phyloP scores from a whole-genome alignment of 2,888 invertebrate species.

The Hydropsyche betteni region DNA sequence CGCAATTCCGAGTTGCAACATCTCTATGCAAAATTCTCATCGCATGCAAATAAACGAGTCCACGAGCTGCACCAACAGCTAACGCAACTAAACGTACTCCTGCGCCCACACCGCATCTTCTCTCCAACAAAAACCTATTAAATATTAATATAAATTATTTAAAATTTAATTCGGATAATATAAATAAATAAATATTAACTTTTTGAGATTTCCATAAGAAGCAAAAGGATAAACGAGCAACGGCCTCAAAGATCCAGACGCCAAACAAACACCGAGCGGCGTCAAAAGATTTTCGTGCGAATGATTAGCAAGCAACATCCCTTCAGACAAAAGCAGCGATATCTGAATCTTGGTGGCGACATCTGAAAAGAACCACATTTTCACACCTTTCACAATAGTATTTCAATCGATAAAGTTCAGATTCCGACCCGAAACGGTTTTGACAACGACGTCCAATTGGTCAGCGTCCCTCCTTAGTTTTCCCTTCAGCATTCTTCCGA shows the following conservation, averaged over 20 bases:
- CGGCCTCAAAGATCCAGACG: constrained; percentile 67
- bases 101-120: constrained; percentile 61
- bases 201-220: constrained; percentile 76
- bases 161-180: background rate
- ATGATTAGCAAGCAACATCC: constrained; percentile 76
- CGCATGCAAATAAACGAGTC: constrained; percentile 87
- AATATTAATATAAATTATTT: background rate
- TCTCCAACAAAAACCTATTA: constrained; percentile 62
- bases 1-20: constrained; percentile 89
- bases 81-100: constrained; percentile 84
- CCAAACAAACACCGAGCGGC: constrained; percentile 76
- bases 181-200: constrained; percentile 57
- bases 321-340: constrained; percentile 76
- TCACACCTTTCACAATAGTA: no score
- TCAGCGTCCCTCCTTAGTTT: constrained; percentile 69
- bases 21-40: constrained; percentile 90
- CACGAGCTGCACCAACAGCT: constrained; percentile 86
- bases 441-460: constrained; percentile 82
- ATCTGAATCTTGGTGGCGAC: constrained; percentile 77
- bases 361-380: constrained; percentile 61
- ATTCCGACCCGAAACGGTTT: constrained; percentile 81
- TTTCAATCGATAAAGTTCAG: constrained; percentile 53
- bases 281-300: constrained; percentile 77
- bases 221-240: constrained; percentile 77
- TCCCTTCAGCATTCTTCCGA: constrained; percentile 86